Evolutionary conservation across 2,797 vertebrate genomes (phyloP), one percentile per base, ranked within the genome.

Genomic region (Poeciliopsis gracilis): DNA sequence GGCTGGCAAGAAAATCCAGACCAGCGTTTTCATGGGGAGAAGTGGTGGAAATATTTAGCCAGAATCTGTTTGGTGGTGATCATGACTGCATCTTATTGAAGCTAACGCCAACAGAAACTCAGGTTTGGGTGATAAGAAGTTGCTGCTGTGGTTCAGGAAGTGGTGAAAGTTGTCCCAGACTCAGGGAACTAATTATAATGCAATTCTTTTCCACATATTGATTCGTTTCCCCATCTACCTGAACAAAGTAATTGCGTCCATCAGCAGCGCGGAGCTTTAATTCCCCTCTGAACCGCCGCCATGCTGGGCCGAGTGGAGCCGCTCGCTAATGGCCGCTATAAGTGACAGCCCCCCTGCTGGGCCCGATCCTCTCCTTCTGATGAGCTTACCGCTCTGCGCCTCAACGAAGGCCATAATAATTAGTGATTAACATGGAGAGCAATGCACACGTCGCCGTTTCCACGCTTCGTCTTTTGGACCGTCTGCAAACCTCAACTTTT

Each of bases 391-490:
- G 43, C 61, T n/a, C 55, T 6, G 69, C 59, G n/a, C n/a, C 66
- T 77, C 57, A 4, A 72, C 36, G 0, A 28, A 70, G 51, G 73
- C 47, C 69, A 43, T 72, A 45, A 79, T 79, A 15, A 63, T 63
- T 77, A 23, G 33, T 78, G 76, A 89, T 84, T 80, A 84, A 79
- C 79, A 86, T 80, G 84, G 81, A 84, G 53, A 90, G 63, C 67
- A 13, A 78, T 47, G 16, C 73, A 70, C 38, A 41, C 38, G 7
- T 78, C 23, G 1, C 23, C 73, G 13, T 45, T 46, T 8, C 43
- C 76, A 28, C 72, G 78, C 77, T 82, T 81, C 61, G 81, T 79
- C 55, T 51, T 38, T 86, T 86, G 66, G 13, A 41, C 86, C 84
- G 85, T 85, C 83, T 89, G 84, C 77, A 73, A 59, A 72, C 45